Evolutionary conservation across 2,888 invertebrate species (phyloP).

Genomic region (Leistus spinibarbis): DNA sequence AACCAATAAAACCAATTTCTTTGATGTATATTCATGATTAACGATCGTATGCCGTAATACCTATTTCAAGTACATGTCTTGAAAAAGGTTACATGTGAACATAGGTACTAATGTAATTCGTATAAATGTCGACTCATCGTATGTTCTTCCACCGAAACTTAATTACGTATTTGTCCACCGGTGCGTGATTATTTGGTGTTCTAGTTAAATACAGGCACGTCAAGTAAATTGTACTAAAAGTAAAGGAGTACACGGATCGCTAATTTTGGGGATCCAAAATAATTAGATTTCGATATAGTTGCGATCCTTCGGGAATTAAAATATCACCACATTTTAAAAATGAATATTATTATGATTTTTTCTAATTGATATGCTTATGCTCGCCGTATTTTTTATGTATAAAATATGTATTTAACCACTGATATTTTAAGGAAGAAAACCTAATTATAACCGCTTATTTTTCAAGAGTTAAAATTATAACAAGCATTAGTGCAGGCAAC

Average conservation of each 20-base stretch:
- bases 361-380: too few species aligned
- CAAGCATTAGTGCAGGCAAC: too few species aligned
- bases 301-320: neutral
- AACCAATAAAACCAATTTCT: neutral
- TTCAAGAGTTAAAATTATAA: too few species aligned
- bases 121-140: neutral
- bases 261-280: neutral
- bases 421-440: too few species aligned
- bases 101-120: neutral
- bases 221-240: neutral
- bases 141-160: neutral
- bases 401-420: too few species aligned
- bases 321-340: neutral
- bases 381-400: too few species aligned
- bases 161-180: slow-evolving; percentile 16
- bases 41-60: neutral
- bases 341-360: too few species aligned
- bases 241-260: too few species aligned
- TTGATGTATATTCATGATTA: neutral
- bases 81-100: neutral
- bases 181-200: slow-evolving; percentile 14
- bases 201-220: slow-evolving; percentile 4
- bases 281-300: neutral
- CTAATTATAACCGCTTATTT: too few species aligned
- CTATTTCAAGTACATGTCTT: neutral